Conservation (phyloP, 2,113 vertebrate genomes). For the Spermophilus dauricus region DNA sequence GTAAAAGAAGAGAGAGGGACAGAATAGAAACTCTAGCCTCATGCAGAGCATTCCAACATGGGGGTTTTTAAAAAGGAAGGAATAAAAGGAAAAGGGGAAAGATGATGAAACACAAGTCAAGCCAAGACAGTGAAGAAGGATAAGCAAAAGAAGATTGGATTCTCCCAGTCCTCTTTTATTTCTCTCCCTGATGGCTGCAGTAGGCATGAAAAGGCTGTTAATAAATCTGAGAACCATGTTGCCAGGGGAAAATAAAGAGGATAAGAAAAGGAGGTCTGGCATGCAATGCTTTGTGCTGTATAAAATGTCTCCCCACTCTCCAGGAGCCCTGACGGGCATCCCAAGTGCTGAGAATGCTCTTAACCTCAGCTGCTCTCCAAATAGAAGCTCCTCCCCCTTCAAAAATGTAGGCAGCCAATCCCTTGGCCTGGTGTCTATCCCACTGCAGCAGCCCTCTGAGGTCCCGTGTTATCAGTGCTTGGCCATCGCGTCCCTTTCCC, state of each 20-base stretch:
- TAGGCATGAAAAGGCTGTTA: constrained; percentile 59
- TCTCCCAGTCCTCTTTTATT: constrained; percentile 52
- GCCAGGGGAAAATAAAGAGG: constrained; percentile 46
- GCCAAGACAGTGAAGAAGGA: constrained; percentile 56
- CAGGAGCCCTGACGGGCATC: background rate
- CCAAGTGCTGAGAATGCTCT: background rate
- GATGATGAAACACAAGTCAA: constrained; percentile 4
- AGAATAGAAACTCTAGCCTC: constrained; percentile 12
- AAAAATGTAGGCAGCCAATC: no score
- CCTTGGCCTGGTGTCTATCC: background rate
- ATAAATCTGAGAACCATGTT: constrained; percentile 56
- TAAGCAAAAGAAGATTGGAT: constrained; percentile 30
- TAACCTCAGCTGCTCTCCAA: background rate
- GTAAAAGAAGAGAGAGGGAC: constrained; percentile 60
- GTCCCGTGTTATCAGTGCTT: background rate
- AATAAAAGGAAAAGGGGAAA: background rate
- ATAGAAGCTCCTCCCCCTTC: background rate
- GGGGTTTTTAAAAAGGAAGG: background rate
- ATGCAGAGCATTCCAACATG: constrained; percentile 18
- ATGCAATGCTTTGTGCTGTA: background rate
- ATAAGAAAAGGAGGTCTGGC: background rate
- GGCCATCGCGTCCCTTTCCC: background rate
- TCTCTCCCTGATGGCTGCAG: constrained; percentile 9
- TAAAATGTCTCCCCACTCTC: background rate
- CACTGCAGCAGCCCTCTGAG: background rate